phyloP scores from a whole-genome alignment of 2,888 invertebrate genomes.

The Troilus luridus region DNA sequence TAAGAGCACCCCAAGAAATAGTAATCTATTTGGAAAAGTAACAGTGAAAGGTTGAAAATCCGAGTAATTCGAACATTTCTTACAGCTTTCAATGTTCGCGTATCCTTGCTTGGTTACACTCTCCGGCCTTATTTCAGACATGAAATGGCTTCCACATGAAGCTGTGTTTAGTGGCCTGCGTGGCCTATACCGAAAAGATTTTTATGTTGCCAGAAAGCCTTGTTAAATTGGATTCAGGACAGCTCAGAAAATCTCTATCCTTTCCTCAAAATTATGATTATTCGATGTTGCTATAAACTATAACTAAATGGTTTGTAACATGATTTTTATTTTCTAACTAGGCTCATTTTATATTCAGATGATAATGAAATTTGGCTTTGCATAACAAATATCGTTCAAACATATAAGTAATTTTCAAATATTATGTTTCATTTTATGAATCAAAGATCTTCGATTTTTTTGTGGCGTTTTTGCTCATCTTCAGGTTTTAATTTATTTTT shows the following conservation, averaged over 20 bases:
- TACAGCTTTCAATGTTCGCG: not conserved
- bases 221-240: not conserved
- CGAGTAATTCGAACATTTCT: not conserved
- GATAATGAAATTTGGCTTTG: no score
- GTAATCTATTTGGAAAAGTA: not conserved
- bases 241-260: not conserved
- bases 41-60: not conserved
- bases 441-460: no score
- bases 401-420: no score
- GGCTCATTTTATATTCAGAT: no score
- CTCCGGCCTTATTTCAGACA: not conserved
- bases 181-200: not conserved
- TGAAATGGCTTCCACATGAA: not conserved
- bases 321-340: no score
- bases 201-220: not conserved
- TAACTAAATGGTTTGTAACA: not conserved
- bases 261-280: not conserved
- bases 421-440: no score
- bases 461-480: no score
- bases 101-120: not conserved
- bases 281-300: not conserved
- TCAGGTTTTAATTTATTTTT: no score
- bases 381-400: no score
- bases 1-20: not conserved
- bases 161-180: not conserved